These are phyloP conservation scores for Danionella dracula DNA, from an alignment of 2,797 vertebrate genomes.

Conservation along the genomic window DNA sequence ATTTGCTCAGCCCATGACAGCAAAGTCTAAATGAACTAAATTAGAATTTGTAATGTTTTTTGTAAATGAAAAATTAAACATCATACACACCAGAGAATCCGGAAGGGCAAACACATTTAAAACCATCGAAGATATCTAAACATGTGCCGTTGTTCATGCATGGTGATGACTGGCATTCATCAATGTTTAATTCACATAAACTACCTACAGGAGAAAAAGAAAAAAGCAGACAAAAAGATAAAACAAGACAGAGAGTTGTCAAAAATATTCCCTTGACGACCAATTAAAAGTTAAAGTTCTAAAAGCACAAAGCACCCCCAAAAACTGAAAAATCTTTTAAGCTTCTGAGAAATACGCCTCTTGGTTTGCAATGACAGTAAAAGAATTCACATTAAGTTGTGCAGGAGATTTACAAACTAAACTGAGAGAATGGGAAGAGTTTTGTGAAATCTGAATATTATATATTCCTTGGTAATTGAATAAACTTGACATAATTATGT, in stretches of 20 bases:
- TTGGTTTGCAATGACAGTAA: conserved; percentile 29
- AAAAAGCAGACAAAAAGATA: neutral
- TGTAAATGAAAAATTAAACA: neutral
- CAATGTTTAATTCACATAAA: conserved; percentile 71
- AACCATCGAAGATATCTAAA: conserved; percentile 63
- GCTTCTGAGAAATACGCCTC: conserved; percentile 4
- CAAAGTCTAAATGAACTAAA: neutral
- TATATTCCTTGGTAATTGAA: too few species aligned
- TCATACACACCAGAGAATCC: conserved; percentile 70
- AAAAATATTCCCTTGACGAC: conserved; percentile 25
- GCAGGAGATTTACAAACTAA: conserved; percentile 33
- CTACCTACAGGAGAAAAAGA: conserved; percentile 50
- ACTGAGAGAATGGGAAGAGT: conserved; percentile 32
- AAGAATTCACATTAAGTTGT: conserved; percentile 28
- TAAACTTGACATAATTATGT: too few species aligned
- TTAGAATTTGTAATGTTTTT: neutral
- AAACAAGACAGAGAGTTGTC: conserved; percentile 22
- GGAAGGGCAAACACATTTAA: conserved; percentile 60
- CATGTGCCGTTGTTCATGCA: conserved; percentile 69
- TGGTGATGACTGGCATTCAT: conserved; percentile 70
- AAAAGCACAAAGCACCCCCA: conserved; percentile 34
- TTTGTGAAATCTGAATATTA: neutral
- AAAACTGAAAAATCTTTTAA: conserved; percentile 13
- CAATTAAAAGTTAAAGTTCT: conserved; percentile 37
- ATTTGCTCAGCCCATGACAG: neutral